Evolutionary conservation across 2,113 vertebrate species (phyloP).

Genomic region (Gavialis gangeticus): DNA sequence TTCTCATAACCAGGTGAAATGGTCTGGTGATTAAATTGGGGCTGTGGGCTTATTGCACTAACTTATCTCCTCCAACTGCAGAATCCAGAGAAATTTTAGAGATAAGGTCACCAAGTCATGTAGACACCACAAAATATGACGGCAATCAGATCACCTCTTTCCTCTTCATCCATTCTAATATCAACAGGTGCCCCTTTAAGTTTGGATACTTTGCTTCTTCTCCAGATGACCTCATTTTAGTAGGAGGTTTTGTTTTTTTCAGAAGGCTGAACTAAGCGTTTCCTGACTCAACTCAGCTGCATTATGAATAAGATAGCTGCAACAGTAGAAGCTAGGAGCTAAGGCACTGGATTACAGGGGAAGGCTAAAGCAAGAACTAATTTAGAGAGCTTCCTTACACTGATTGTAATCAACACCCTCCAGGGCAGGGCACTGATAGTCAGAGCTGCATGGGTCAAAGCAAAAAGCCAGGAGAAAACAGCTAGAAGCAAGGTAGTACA

Average conservation of each 20-base stretch:
- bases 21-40: not conserved
- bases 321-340: not conserved
- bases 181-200: no score
- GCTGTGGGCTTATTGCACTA: not conserved
- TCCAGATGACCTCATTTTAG: no score
- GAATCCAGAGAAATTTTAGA: not conserved
- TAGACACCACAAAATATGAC: no score
- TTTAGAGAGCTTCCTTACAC: not conserved
- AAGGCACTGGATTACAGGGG: not conserved
- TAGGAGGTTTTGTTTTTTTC: no score
- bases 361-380: not conserved
- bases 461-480: not conserved
- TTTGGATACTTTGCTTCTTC: no score
- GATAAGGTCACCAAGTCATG: not conserved
- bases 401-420: not conserved
- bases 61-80: not conserved
- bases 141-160: no score
- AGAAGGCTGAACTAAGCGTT: not conserved
- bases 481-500: no score
- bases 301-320: not conserved
- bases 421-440: not conserved
- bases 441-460: not conserved
- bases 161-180: no score
- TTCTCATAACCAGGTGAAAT: not conserved
- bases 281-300: not conserved